Conservation (phyloP, 2,113 vertebrate species). For the Australoheros scitulus region DNA sequence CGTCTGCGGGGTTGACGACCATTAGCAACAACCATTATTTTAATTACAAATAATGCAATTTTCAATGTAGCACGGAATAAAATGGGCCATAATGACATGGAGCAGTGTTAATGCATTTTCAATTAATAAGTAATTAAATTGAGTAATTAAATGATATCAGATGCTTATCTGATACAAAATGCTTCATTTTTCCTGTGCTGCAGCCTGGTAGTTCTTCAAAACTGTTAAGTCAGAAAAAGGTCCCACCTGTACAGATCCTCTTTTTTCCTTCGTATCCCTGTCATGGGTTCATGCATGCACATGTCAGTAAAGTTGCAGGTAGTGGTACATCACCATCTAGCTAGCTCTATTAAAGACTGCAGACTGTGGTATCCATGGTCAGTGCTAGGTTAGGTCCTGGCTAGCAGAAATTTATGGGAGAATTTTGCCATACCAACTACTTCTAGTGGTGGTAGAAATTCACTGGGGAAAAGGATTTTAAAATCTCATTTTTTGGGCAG, state of each 20-base stretch:
- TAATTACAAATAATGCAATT: not conserved
- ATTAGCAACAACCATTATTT: not conserved
- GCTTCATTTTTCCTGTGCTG: not conserved
- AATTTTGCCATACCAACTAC: too few relatives aligned
- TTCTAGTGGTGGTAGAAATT: too few relatives aligned
- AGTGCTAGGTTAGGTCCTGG: not conserved
- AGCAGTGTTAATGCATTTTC: not conserved
- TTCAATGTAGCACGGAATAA: too few relatives aligned
- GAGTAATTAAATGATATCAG: too few relatives aligned
- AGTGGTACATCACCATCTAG: not conserved
- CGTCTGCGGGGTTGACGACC: not conserved
- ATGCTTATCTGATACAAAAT: not conserved
- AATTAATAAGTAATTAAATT: not conserved
- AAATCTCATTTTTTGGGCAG: too few relatives aligned
- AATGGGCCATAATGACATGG: too few relatives aligned
- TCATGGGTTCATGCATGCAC: not conserved
- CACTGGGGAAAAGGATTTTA: too few relatives aligned
- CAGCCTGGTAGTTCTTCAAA: not conserved
- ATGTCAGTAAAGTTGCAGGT: not conserved
- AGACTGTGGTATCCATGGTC: not conserved
- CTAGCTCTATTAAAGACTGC: not conserved
- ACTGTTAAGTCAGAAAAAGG: not conserved
- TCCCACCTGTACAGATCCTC: not conserved
- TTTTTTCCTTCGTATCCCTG: not conserved
- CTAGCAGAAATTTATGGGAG: not conserved